phyloP scores from a whole-genome alignment of 2,797 vertebrate species.

The Sphenopsis melanotis region DNA sequence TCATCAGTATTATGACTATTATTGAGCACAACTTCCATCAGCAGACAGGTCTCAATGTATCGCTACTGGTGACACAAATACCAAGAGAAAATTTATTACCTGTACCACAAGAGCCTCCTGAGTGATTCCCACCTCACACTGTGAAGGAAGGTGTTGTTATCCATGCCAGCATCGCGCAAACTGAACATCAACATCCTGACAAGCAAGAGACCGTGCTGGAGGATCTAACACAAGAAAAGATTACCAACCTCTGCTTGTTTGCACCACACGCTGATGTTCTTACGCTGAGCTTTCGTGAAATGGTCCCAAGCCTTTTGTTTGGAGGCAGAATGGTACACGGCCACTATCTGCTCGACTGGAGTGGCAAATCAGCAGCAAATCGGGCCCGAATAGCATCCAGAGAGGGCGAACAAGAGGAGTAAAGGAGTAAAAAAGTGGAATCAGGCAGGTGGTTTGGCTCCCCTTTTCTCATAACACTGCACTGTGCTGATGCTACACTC shows the following conservation, averaged over 20 bases:
- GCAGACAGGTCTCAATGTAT: not conserved
- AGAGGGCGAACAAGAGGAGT: slow-evolving; percentile 78
- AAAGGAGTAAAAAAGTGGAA: slow-evolving; percentile 89
- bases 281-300: slow-evolving; percentile 99
- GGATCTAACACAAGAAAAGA: slow-evolving; percentile 61
- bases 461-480: slow-evolving; percentile 56
- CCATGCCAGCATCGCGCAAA: slow-evolving; percentile 24
- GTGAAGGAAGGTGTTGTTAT: slow-evolving; percentile 46
- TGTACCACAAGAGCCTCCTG: slow-evolving; percentile 16
- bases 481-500: not conserved
- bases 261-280: slow-evolving; percentile 99
- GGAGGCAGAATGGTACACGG: slow-evolving; percentile 98
- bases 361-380: slow-evolving; percentile 71
- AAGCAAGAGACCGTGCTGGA: slow-evolving; percentile 51
- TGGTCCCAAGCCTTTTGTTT: slow-evolving; percentile 99
- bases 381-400: slow-evolving; percentile 68
- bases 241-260: slow-evolving; percentile 98
- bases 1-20: not conserved
- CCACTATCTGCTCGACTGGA: slow-evolving; percentile 99
- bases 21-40: not conserved
- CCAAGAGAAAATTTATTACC: slow-evolving; percentile 45
- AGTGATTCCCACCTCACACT: slow-evolving; percentile 20
- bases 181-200: slow-evolving; percentile 67
- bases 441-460: slow-evolving; percentile 81
- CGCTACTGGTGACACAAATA: not conserved